These are phyloP conservation scores for Merluccius polli DNA, from an alignment of 2,797 vertebrate species.

Conservation along the genomic window DNA sequence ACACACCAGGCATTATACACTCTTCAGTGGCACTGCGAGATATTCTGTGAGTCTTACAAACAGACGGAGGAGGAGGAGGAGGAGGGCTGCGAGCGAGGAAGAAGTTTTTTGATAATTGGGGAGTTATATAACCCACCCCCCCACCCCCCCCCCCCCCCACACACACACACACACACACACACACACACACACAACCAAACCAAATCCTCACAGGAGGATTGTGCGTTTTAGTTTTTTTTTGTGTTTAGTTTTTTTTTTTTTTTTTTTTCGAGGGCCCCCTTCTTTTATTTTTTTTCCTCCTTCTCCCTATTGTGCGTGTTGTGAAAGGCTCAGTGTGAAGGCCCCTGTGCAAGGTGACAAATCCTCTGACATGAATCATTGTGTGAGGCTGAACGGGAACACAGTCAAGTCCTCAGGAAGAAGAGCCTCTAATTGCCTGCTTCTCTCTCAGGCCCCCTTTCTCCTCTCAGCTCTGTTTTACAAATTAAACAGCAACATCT, in stretches of 20 bases:
- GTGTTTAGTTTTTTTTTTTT: not conserved
- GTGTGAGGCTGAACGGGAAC: slow-evolving; percentile 74
- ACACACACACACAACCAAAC: not conserved
- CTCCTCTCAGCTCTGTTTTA: slow-evolving; percentile 63
- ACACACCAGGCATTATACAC: slow-evolving; percentile 78
- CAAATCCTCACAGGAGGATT: slow-evolving; percentile 79
- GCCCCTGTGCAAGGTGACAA: slow-evolving; percentile 78
- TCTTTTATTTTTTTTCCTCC: slow-evolving; percentile 15
- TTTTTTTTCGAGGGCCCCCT: slow-evolving; percentile 24
- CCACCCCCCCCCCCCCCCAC: too few relatives aligned
- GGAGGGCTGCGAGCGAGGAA: slow-evolving; percentile 67
- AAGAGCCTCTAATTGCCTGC: slow-evolving; percentile 74
- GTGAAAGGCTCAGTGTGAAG: slow-evolving; percentile 71
- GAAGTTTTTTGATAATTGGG: slow-evolving; percentile 82
- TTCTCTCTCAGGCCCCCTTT: slow-evolving; percentile 56
- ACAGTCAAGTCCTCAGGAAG: slow-evolving; percentile 73
- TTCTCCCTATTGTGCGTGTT: slow-evolving; percentile 69
- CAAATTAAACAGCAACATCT: slow-evolving; percentile 68
- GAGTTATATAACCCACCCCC: slow-evolving; percentile 77
- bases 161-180: too few relatives aligned
- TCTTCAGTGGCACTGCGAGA: slow-evolving; percentile 78
- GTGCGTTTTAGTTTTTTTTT: slow-evolving; percentile 49
- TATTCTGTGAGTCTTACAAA: slow-evolving; percentile 79
- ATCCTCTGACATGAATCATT: slow-evolving; percentile 79
- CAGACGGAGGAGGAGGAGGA: slow-evolving; percentile 69